Evolutionary conservation across 2,888 invertebrate species (phyloP), one percentile per base, ranked within the genome.

Genomic region (Erannis defoliaria): DNA sequence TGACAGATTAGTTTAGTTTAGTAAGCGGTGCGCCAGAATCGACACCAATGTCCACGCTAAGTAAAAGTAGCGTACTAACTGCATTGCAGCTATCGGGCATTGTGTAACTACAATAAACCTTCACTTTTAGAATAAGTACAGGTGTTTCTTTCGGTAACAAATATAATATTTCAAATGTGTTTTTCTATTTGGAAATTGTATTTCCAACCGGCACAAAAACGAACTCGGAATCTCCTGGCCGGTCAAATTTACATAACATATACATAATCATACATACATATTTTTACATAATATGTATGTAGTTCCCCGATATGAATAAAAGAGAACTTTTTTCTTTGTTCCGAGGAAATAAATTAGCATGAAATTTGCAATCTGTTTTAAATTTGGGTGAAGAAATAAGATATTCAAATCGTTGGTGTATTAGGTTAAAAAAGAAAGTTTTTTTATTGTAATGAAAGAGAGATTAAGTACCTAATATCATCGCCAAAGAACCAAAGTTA

Each of bases 231-330:
- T 51, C 40, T 38, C 33, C 5, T 40, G 51, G 40, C 40, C 51
- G 40, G 71, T 61, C 57, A 66, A 70, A 70, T 76, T 74, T 74
- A 66, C 76, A 76, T 76, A 75, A 72, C 73, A 62, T 58, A 68
- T 66, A 26, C 26, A 23, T 23, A 23, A 51, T 40, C 40, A 51
- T 29, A 38, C 51, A 51, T 31, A 40, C 64, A 62, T 46, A 76
- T 76, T 75, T 76, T 75, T 72, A 72, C 76, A 77, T 78, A 75
- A 71, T 69, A 74, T 68, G 67, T 75, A 74, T 67, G 69, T 68
- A 73, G 68, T 69, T 72, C 40, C 12, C 23, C 18, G 29, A 40
- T 19, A 78, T 79, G 78, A 77, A 78, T 79, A 78, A 78, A 78
- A 75, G 69, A 75, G 62, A 63, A 66, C 67, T 65, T 70, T 67